Base-by-base conservation (phyloP, 2,113 vertebrate genomes). In the Prolemur simus region DNA sequence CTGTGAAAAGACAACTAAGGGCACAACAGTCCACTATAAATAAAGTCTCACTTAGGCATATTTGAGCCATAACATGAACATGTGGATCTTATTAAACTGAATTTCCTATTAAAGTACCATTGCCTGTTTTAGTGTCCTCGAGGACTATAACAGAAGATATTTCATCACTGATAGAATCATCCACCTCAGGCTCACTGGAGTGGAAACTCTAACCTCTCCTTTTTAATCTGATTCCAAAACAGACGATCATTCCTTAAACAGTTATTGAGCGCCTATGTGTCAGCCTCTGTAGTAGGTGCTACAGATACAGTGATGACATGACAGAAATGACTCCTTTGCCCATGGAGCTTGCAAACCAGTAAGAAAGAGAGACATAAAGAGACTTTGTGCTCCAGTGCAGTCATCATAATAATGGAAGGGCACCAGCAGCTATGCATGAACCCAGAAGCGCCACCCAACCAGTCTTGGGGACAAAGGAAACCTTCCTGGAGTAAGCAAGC, bases 1-100 rank as follows among this genome's bases (percentile, higher is more conserved):
- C 37, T 23, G 58, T 87, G 27, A 94, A 92, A 93, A 88, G 71
- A 77, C 73, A 83, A 96, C 13, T 64, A 37, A 93, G 15, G 11
- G 32, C 4, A 69, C 15, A 63, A 73, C 5, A 15, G 13, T 52
- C 8, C n/a, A n/a, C 18, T 77, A 37, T n/a, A 92, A 42, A 83
- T 45, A 21, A 88, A 87, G 27, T 58, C 73, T 87, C 88, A 80
- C 45, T 94, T 94, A 29, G 8, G 20, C 81, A 56, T 68, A 84
- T 76, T 63, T 71, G 15, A 73, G 29, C 82, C 12, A 68, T 32
- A 63, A 68, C 82, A 49, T 82, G 45, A 80, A 56, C 68, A 66
- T 71, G 21, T 71, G 13, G 14, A 87, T 39, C 81, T 23, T 74
- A 39, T 29, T 58, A 80, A 92, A 64, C 4, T 64, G 29, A 7